These are phyloP conservation scores for Enteromius treurensis DNA, from an alignment of 2,797 vertebrate genomes.

Conservation along the genomic window DNA sequence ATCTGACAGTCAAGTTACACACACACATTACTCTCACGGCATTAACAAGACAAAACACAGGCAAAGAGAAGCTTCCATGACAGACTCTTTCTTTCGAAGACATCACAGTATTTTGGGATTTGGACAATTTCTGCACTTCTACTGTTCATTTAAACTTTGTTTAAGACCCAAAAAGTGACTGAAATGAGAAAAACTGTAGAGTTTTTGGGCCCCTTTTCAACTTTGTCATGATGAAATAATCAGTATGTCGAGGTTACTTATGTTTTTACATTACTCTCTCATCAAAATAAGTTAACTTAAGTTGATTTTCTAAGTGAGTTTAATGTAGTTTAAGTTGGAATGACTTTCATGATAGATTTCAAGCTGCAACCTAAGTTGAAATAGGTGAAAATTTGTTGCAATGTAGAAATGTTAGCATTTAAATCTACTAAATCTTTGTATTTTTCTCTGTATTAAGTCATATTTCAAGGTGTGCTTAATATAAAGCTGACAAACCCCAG, in stretches of 20 bases:
- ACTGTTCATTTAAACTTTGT: background rate
- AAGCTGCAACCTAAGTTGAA: too few species aligned
- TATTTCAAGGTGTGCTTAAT: background rate
- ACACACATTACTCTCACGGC: background rate
- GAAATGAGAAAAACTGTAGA: background rate
- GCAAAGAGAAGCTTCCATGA: conserved; percentile 3
- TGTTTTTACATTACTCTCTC: too few species aligned
- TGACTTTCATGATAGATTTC: too few species aligned
- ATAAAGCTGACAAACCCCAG: background rate
- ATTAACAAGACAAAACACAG: conserved; percentile 21
- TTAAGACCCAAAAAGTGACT: background rate
- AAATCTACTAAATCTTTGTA: background rate
- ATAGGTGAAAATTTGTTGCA: too few species aligned
- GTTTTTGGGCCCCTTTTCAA: background rate
- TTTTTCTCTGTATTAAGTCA: background rate
- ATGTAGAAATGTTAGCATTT: background rate
- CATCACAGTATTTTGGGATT: conserved; percentile 8
- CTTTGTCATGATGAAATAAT: too few species aligned
- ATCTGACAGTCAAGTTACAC: conserved; percentile 39
- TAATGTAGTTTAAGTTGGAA: too few species aligned
- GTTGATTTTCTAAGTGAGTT: too few species aligned
- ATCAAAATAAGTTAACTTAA: too few species aligned
- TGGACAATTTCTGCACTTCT: background rate
- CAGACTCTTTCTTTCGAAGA: background rate
- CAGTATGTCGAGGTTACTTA: too few species aligned